Conservation (phyloP, 2,113 vertebrate genomes). For the Engystomops pustulosus region DNA sequence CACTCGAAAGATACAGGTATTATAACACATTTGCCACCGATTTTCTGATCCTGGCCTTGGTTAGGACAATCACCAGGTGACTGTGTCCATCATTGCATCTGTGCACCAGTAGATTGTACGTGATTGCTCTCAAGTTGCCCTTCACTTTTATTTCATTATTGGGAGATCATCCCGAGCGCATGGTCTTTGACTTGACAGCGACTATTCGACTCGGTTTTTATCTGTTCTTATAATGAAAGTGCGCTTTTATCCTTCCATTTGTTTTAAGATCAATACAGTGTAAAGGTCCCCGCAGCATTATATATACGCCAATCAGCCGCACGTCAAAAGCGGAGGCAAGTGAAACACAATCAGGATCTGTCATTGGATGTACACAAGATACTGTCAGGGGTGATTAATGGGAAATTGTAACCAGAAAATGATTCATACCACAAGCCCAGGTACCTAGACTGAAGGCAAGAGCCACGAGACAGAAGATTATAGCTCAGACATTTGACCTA, state of each 20-base stretch:
- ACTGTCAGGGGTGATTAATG: constrained; percentile 48
- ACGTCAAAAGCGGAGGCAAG: neutral
- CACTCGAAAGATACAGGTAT: no score
- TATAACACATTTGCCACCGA: neutral
- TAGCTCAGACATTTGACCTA: neutral
- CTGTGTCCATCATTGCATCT: neutral
- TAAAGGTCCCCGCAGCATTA: constrained; percentile 34
- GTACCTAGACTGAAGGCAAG: neutral
- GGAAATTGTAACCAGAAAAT: constrained; percentile 29
- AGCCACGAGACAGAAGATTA: neutral
- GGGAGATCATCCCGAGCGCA: neutral
- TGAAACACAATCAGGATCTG: constrained; percentile 32
- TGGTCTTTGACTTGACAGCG: constrained; percentile 6
- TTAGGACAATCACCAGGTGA: neutral
- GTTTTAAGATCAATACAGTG: constrained; percentile 51
- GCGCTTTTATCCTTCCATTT: constrained; percentile 48
- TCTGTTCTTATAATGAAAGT: constrained; percentile 38
- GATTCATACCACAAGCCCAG: neutral
- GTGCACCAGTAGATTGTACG: neutral
- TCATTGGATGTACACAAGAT: constrained; percentile 36
- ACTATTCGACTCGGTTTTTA: constrained; percentile 37
- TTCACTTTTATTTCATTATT: constrained; percentile 36
- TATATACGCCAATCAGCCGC: constrained; percentile 45
- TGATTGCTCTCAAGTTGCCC: constrained; percentile 26
- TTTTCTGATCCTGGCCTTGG: neutral